Percentiles rank a stretch among this genome's conserved stretches.
Evolutionary conservation across 2,113 vertebrate genomes (phyloP).

Genomic region (Labeo catla): DNA sequence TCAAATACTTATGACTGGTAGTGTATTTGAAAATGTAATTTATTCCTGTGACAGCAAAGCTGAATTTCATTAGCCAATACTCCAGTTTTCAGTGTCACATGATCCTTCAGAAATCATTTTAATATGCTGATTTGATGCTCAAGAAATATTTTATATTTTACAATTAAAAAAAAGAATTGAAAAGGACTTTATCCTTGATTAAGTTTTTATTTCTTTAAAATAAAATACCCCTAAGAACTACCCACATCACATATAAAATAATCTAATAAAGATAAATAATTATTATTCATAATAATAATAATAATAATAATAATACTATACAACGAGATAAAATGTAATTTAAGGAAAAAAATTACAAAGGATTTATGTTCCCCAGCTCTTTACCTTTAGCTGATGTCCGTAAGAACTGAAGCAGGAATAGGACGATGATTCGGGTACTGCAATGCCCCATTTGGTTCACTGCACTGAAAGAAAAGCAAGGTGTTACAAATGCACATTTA

Average conservation of each 20-base stretch:
- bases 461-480: constrained; percentile 63
- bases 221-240: no score
- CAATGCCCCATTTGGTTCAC: constrained; percentile 76
- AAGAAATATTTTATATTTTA: no score
- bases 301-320: not conserved
- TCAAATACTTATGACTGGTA: no score
- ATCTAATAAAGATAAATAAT: not conserved
- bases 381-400: constrained; percentile 71
- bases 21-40: not conserved
- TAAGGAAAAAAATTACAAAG: not conserved
- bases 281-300: not conserved
- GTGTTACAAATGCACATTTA: constrained; percentile 36
- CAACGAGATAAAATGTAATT: not conserved
- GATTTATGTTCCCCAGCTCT: not conserved
- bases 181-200: not conserved
- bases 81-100: not conserved
- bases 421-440: constrained; percentile 70
- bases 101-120: not conserved
- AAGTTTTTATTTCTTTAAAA: no score
- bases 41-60: not conserved
- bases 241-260: not conserved
- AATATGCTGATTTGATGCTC: not conserved
- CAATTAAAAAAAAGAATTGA: no score
- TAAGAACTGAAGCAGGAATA: constrained; percentile 70
- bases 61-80: not conserved